Evolutionary conservation across 2,888 invertebrate genomes (phyloP).

Genomic region (Pomacea canaliculata): DNA sequence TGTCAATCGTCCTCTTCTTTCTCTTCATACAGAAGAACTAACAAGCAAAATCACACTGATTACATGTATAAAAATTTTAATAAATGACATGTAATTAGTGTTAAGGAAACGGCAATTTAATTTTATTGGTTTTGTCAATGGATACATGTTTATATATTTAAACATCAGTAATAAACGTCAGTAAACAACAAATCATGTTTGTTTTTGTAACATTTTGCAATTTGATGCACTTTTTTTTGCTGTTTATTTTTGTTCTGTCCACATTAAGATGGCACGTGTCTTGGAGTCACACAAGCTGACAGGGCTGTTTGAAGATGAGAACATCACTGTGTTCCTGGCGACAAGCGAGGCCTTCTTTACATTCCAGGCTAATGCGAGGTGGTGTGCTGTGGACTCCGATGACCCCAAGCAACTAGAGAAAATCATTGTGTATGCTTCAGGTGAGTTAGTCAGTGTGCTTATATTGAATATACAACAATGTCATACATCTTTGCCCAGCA

Average conservation of each 20-base stretch:
- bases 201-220: too few relatives aligned
- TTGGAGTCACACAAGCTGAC: conserved; percentile 42
- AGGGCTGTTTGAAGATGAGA: conserved; percentile 42
- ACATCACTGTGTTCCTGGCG: conserved; percentile 54
- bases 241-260: conserved; percentile 1
- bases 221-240: too few relatives aligned
- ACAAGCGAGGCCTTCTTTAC: conserved; percentile 42
- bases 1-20: too few relatives aligned
- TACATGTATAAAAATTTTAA: too few relatives aligned
- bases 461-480: neutral
- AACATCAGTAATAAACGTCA: too few relatives aligned
- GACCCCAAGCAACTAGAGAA: conserved; percentile 38
- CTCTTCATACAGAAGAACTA: too few relatives aligned
- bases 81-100: too few relatives aligned
- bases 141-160: too few relatives aligned
- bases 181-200: too few relatives aligned
- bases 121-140: too few relatives aligned
- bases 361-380: conserved; percentile 34
- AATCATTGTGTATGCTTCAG: conserved; percentile 47
- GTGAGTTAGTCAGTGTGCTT: conserved; percentile 34
- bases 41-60: too few relatives aligned
- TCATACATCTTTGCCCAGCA: neutral
- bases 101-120: too few relatives aligned
- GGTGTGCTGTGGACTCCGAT: conserved; percentile 39
- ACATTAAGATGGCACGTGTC: conserved; percentile 33